Evolutionary conservation across 2,113 vertebrate species (phyloP).

Genomic region (Xiphophorus couchianus): DNA sequence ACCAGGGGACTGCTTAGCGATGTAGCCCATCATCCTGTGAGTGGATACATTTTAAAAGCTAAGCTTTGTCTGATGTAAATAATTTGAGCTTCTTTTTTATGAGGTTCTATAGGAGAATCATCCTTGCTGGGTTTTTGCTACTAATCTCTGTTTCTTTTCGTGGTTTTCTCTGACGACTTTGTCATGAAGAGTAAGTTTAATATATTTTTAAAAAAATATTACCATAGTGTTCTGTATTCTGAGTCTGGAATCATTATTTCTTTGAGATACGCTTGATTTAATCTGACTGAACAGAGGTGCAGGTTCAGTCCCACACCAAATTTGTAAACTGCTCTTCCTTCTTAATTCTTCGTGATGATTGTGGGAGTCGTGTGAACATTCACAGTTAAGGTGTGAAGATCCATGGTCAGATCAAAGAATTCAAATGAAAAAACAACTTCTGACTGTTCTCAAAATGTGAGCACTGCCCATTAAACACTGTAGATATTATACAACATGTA

Average conservation of each 20-base stretch:
- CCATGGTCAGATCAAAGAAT: constrained; percentile 30
- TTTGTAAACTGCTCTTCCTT: constrained; percentile 29
- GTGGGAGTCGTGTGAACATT: constrained; percentile 67
- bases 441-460: constrained; percentile 19
- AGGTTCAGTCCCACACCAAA: constrained; percentile 27
- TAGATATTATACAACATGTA: not conserved
- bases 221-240: not conserved
- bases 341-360: constrained; percentile 25
- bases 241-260: not conserved
- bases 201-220: not conserved
- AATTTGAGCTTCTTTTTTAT: not conserved
- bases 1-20: not conserved
- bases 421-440: constrained; percentile 5
- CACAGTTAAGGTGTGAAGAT: constrained; percentile 54
- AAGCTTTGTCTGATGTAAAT: constrained; percentile 12
- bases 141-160: constrained; percentile 2
- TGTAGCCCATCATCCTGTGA: constrained; percentile 2
- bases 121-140: constrained; percentile 25
- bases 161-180: not conserved
- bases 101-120: too few relatives aligned
- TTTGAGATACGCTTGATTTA: not conserved
- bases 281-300: constrained; percentile 14
- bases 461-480: not conserved
- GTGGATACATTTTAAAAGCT: not conserved
- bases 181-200: not conserved